A percentile compares a stretch with the other conserved stretches of the same genome.
phyloP scores from a whole-genome alignment of 2,797 vertebrate species.

The Mus minutoides region DNA sequence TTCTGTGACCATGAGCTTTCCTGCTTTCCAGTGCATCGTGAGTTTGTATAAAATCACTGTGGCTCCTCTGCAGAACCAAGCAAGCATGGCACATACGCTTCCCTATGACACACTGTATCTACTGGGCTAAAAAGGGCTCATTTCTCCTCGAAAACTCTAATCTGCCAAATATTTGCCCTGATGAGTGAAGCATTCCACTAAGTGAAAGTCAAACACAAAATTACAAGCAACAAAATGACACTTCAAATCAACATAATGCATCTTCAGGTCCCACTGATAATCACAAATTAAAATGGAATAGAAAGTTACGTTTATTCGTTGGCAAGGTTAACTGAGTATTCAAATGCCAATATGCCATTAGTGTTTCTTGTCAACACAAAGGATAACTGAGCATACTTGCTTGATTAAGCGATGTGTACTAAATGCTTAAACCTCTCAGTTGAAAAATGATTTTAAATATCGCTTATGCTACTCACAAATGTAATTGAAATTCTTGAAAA shows the following conservation, averaged over 20 bases:
- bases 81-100: background rate
- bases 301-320: background rate
- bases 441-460: constrained; percentile 4
- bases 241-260: background rate
- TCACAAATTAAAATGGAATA: background rate
- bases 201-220: background rate
- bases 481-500: constrained; percentile 4
- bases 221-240: background rate
- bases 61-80: background rate
- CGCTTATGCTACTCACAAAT: background rate
- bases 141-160: background rate
- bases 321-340: background rate
- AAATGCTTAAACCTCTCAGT: background rate
- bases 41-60: constrained; percentile 3
- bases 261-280: background rate
- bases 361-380: constrained; percentile 2
- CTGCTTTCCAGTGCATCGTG: accelerated
- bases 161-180: background rate
- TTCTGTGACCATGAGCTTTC: background rate
- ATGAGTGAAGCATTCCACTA: background rate
- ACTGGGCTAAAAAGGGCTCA: too few relatives aligned
- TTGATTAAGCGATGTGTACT: background rate
- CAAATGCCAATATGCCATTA: background rate
- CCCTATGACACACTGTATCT: background rate
- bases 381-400: background rate